These are phyloP conservation scores for Eremobia ochroleuca DNA, from an alignment of 2,888 invertebrate species.

Conservation along the genomic window DNA sequence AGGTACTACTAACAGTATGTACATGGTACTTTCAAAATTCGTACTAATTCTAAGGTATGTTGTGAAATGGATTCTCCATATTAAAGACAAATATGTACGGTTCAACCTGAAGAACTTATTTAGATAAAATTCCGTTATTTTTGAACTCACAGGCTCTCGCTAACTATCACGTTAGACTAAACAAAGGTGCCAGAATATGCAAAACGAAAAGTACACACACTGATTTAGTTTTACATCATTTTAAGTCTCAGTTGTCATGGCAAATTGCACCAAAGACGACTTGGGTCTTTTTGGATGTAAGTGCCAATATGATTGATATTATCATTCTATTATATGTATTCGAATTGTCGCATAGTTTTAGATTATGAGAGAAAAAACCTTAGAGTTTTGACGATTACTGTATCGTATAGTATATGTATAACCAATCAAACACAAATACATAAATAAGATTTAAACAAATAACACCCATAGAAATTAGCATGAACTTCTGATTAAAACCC, in stretches of 20 bases:
- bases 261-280: neutral
- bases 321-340: neutral
- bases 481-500: neutral
- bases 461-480: neutral
- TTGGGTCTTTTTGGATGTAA: neutral
- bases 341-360: neutral
- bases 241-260: conserved; percentile 8
- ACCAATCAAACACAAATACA: neutral
- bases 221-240: conserved; percentile 12
- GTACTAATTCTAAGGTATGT: conserved; percentile 27
- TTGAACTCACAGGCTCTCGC: conserved; percentile 53
- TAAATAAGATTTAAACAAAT: neutral
- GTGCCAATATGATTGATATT: neutral
- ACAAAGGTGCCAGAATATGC: conserved; percentile 42
- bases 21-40: neutral
- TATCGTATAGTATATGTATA: neutral
- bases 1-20: neutral
- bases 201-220: conserved; percentile 34
- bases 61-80: conserved; percentile 30
- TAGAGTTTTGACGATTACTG: neutral
- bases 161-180: conserved; percentile 51
- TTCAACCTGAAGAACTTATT: conserved; percentile 33
- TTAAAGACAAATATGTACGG: conserved; percentile 32
- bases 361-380: neutral
- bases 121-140: conserved; percentile 51